A percentile compares a stretch with the other conserved stretches of the same genome.
These are phyloP conservation scores for Drosophila bipectinata DNA, from an alignment of 1,140 invertebrate genomes.

Conservation along the genomic window DNA sequence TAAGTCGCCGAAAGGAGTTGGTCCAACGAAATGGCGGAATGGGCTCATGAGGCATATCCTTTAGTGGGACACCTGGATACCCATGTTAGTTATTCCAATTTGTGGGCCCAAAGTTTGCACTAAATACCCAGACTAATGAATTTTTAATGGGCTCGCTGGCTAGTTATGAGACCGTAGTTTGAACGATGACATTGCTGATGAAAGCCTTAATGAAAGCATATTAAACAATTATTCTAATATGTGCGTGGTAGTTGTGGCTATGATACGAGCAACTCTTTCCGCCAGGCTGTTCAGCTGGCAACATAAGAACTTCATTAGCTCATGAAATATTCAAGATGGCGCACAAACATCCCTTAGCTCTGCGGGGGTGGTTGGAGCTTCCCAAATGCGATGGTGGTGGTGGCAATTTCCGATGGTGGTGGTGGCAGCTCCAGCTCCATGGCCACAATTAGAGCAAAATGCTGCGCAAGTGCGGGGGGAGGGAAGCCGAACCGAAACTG, in stretches of 20 bases:
- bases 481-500: neutral
- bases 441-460: slow-evolving; percentile 76
- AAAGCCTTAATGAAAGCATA: slow-evolving; percentile 79
- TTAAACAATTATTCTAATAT: slow-evolving; percentile 68
- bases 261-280: slow-evolving; percentile 42
- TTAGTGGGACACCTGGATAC: neutral
- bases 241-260: slow-evolving; percentile 37
- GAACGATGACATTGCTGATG: slow-evolving; percentile 79
- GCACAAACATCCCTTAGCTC: slow-evolving; percentile 51
- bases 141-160: slow-evolving; percentile 59
- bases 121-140: slow-evolving; percentile 54
- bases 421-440: slow-evolving; percentile 12
- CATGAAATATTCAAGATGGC: slow-evolving; percentile 83
- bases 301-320: slow-evolving; percentile 80
- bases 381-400: slow-evolving; percentile 6
- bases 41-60: slow-evolving; percentile 9
- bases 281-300: slow-evolving; percentile 35
- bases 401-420: slow-evolving; percentile 18
- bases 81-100: slow-evolving; percentile 22
- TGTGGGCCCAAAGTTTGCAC: slow-evolving; percentile 41
- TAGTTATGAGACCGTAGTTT: slow-evolving; percentile 66
- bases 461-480: slow-evolving; percentile 67
- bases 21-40: too few relatives aligned
- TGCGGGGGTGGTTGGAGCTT: slow-evolving; percentile 17
- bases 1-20: neutral